Base-by-base conservation (phyloP, 2,888 invertebrate genomes). In the Drosophila mettleri region DNA sequence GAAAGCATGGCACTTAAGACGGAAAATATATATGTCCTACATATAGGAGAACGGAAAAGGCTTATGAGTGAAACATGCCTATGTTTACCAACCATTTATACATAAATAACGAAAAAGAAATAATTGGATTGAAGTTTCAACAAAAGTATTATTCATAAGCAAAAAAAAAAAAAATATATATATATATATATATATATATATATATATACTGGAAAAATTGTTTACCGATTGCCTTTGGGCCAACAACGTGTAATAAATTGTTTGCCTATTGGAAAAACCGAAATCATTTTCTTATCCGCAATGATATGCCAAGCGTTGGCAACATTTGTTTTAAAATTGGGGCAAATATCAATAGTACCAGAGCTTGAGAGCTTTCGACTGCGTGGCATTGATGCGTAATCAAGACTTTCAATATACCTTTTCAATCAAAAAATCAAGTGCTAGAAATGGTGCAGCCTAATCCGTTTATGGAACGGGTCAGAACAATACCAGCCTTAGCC, bases 1-100 rank as follows among this genome's bases (percentile, higher is more conserved):
- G 36, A 51, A 45, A 24, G 43, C 10, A 20, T 14, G 14, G 20
- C 43, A 51, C 65, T 57, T 39, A 20, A 57, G 22, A 39, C 46
- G 38, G 24, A 22, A 34, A 14, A 29, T 8, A 31, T 12, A 16
- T 24, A 3, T 6, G n/a, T n/a, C n/a, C n/a, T n/a, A n/a, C n/a
- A 8, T 3, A 18, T 22, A 22, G 6, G 10, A 14, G 8, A n/a
- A 24, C 24, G 12, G 7, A 14, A 43, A 16, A 29, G 22, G 10
- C 3, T 18, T 16, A 36, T 8, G 1, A 8, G 16, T 6, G 10
- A 38, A 5, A 14, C 14, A 34, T n/a, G 1, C n/a, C 2, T 34
- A 2, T 12, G 12, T 10, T 12, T 3, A 0, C 12, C 4, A 31
- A 31, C 10, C 3, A 12, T 31, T 12, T 31, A 10, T 12, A 12